Percentiles rank a stretch among this genome's conserved stretches.
Conservation (phyloP, 2,797 vertebrate species). For the Schizopygopsis pylzovi region DNA sequence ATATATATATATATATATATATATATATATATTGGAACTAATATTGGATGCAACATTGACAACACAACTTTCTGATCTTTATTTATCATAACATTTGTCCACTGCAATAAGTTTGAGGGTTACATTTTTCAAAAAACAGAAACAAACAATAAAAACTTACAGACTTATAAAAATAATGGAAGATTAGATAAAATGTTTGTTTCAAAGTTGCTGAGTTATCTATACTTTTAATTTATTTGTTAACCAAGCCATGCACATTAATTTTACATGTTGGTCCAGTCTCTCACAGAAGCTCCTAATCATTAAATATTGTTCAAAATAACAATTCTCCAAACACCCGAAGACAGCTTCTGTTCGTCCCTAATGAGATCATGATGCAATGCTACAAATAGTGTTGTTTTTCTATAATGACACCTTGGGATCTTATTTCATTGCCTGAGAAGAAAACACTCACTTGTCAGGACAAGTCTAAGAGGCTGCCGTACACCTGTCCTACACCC, state of each 20-base stretch:
- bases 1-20: too few relatives aligned
- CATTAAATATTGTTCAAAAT: conserved; percentile 29
- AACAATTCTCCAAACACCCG: conserved; percentile 9
- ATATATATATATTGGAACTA: too few relatives aligned
- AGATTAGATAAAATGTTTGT: neutral
- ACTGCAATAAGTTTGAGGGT: neutral
- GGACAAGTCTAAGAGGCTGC: conserved; percentile 67
- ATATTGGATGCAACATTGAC: too few relatives aligned
- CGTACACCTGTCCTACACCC: conserved; percentile 51
- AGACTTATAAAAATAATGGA: neutral
- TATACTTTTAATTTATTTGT: neutral
- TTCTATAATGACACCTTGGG: conserved; percentile 55
- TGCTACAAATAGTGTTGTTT: conserved; percentile 41
- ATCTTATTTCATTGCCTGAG: conserved; percentile 66
- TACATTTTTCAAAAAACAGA: neutral
- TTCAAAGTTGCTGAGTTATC: neutral
- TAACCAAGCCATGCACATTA: neutral
- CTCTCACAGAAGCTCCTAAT: neutral
- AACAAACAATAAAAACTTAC: too few relatives aligned
- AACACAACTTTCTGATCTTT: neutral
- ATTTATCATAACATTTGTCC: neutral
- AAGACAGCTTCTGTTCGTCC: neutral
- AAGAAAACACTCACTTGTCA: conserved; percentile 74
- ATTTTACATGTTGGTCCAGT: neutral
- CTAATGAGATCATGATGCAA: conserved; percentile 59